These are phyloP conservation scores for Steinernema scapterisci DNA, from an alignment of 2,888 invertebrate genomes.

Conservation along the genomic window DNA sequence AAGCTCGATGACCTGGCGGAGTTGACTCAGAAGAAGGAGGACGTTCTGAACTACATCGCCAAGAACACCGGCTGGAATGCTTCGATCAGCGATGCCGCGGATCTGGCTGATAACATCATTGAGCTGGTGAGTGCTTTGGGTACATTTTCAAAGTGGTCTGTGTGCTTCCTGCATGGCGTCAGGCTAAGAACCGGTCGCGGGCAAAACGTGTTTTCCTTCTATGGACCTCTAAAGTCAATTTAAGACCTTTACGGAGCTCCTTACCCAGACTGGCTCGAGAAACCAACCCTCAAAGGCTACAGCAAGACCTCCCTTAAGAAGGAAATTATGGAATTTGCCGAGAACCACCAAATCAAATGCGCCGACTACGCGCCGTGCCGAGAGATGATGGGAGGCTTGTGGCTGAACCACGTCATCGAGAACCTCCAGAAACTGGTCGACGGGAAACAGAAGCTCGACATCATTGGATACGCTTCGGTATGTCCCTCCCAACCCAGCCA, in stretches of 20 bases:
- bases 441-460: constrained; percentile 40
- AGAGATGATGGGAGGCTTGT: constrained; percentile 53
- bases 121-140: constrained; percentile 41
- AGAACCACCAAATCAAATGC: constrained; percentile 52
- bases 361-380: constrained; percentile 51
- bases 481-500: not conserved
- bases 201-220: not conserved
- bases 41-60: constrained; percentile 29
- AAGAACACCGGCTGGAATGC: constrained; percentile 49
- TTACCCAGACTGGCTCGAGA: constrained; percentile 50
- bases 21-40: constrained; percentile 49
- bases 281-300: constrained; percentile 48
- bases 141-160: no score
- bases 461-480: constrained; percentile 54
- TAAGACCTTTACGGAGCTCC: constrained; percentile 35
- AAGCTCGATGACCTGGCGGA: constrained; percentile 51
- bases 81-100: constrained; percentile 49
- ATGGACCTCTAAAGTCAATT: no score
- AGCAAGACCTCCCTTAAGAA: constrained; percentile 36
- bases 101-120: constrained; percentile 58
- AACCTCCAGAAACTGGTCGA: constrained; percentile 37
- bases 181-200: not conserved
- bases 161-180: not conserved
- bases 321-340: constrained; percentile 46
- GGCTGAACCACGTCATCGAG: constrained; percentile 50